Conservation (phyloP, 2,113 vertebrate species). For the Chunga burmeisteri region DNA sequence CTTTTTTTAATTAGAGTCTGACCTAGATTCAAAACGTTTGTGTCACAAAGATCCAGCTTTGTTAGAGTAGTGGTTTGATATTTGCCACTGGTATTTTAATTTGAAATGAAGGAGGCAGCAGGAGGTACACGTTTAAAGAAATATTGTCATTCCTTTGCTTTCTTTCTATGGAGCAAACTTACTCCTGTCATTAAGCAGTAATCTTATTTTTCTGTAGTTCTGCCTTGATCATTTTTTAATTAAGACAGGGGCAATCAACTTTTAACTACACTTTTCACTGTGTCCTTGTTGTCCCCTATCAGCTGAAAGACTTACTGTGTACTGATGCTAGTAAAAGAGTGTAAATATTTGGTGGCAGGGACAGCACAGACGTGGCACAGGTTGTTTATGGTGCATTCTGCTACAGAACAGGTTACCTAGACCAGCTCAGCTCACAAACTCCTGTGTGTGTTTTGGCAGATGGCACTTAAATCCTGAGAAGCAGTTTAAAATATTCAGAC, state of each 20-base stretch:
- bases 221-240: neutral
- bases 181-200: neutral
- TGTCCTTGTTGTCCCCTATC: neutral
- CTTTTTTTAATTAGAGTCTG: neutral
- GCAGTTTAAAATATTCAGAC: neutral
- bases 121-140: neutral
- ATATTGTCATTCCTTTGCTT: neutral
- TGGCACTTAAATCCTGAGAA: neutral
- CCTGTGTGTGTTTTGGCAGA: neutral
- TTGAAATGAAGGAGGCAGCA: neutral
- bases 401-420: neutral
- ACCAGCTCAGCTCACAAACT: neutral
- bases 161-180: neutral
- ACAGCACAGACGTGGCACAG: rapidly evolving
- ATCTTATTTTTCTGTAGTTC: neutral
- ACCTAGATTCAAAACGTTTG: conserved; percentile 1
- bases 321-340: neutral
- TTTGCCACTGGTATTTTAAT: conserved; percentile 1
- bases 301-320: neutral
- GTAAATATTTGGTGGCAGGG: neutral
- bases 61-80: neutral
- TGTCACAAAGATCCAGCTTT: neutral
- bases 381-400: neutral
- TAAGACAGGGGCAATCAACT: neutral
- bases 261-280: neutral